Percentiles rank a stretch among this genome's conserved stretches.
Conservation (phyloP, 53 echinoderm and acorn worm species). For the Glandiceps talaboti region DNA sequence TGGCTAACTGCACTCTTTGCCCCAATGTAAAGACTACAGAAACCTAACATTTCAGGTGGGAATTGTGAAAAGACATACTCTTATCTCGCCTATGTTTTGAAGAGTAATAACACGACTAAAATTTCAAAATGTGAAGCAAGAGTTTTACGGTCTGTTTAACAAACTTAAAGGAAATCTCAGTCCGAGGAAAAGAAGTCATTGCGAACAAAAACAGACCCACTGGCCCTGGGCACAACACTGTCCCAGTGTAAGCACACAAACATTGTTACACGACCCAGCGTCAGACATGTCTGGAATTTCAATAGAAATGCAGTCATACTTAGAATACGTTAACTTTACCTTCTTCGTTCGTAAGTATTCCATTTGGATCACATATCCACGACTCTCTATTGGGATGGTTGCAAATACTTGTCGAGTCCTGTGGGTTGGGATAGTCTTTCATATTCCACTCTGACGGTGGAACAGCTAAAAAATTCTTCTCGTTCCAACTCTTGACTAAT, state of each 20-base stretch:
- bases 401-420: background rate
- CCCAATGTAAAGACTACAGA: too few species aligned
- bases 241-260: too few species aligned
- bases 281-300: background rate
- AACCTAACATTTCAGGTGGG: too few species aligned
- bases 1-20: too few species aligned
- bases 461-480: background rate
- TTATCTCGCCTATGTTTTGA: too few species aligned
- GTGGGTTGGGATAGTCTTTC: background rate
- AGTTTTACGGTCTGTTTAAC: background rate
- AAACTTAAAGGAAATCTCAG: background rate
- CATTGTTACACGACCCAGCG: too few species aligned
- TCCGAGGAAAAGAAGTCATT: background rate
- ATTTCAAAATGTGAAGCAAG: background rate
- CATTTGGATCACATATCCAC: background rate
- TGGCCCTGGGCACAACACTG: background rate
- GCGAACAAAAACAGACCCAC: background rate
- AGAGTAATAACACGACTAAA: background rate
- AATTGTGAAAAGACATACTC: too few species aligned
- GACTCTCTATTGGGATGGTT: background rate
- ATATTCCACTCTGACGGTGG: background rate
- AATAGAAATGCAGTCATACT: background rate
- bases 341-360: background rate
- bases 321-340: background rate
- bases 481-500: background rate